Evolutionary conservation across 2,797 vertebrate genomes (phyloP).

Genomic region (Acestrorhynchus altus): DNA sequence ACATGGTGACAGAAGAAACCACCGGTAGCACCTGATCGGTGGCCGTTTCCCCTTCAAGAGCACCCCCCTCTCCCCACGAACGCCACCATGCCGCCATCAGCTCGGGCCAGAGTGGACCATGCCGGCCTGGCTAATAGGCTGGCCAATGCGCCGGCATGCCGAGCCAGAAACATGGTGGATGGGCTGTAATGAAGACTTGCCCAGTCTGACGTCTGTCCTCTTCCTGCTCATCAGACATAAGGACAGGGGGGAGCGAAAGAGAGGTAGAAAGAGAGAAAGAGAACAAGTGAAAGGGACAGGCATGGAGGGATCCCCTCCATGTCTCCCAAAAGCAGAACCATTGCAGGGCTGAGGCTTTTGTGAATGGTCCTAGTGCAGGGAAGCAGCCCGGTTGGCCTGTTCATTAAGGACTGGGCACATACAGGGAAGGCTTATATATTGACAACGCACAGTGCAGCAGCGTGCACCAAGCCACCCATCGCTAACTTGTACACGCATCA

Average conservation of each 20-base stretch:
- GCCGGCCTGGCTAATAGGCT: constrained; percentile 72
- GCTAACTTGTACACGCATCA: not conserved
- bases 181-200: constrained; percentile 75
- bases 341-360: constrained; percentile 31
- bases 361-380: constrained; percentile 36
- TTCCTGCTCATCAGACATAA: constrained; percentile 53
- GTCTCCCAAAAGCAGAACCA: constrained; percentile 40
- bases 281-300: constrained; percentile 16
- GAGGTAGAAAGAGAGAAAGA: constrained; percentile 22
- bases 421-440: constrained; percentile 31
- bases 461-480: constrained; percentile 21
- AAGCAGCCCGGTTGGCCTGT: constrained; percentile 39
- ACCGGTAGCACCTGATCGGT: constrained; percentile 44
- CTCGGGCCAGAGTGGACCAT: constrained; percentile 51
- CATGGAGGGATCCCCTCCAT: constrained; percentile 37
- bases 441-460: constrained; percentile 40
- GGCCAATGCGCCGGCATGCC: constrained; percentile 68
- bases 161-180: constrained; percentile 69
- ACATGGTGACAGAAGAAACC: constrained; percentile 47
- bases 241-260: constrained; percentile 9
- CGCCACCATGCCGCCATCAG: constrained; percentile 56
- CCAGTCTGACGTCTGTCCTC: constrained; percentile 51
- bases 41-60: constrained; percentile 51
- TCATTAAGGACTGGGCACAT: constrained; percentile 52
- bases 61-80: constrained; percentile 38